Conservation (phyloP, 2,797 vertebrate species). For the Fistularia tabacaria region DNA sequence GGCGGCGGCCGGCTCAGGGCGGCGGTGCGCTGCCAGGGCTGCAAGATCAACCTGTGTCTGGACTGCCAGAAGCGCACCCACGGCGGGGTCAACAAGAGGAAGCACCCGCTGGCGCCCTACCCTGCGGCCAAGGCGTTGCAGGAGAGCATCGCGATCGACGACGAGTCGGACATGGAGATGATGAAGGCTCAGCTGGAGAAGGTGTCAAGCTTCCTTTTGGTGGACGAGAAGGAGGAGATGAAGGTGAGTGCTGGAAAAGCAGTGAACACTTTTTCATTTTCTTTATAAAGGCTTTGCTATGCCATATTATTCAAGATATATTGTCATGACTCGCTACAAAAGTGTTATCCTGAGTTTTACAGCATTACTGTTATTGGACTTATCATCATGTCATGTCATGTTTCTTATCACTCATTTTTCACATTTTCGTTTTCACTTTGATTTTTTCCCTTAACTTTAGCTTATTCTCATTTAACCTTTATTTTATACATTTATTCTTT, state of each 20-base stretch:
- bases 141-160: constrained; percentile 67
- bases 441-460: too few species aligned
- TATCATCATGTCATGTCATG: too few species aligned
- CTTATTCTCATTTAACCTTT: too few species aligned
- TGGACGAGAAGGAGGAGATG: constrained; percentile 95
- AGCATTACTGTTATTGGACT: too few species aligned
- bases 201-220: constrained; percentile 90
- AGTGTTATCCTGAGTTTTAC: too few species aligned
- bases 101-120: constrained; percentile 85
- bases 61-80: constrained; percentile 97
- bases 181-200: constrained; percentile 84
- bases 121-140: constrained; percentile 72
- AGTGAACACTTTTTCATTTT: too few species aligned
- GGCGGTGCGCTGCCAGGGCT: constrained; percentile 89
- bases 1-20: constrained; percentile 81
- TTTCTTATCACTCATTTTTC: too few species aligned
- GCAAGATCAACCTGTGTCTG: constrained; percentile 91
- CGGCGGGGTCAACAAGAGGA: constrained; percentile 87
- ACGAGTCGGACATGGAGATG: constrained; percentile 76
- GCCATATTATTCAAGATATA: too few species aligned
- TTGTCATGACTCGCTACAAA: too few species aligned
- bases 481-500: too few species aligned
- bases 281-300: too few species aligned
- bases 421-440: too few species aligned
- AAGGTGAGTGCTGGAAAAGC: constrained; percentile 75